Base-by-base conservation (phyloP, 2,797 vertebrate species). In the Helicolenus hilgendorfi region DNA sequence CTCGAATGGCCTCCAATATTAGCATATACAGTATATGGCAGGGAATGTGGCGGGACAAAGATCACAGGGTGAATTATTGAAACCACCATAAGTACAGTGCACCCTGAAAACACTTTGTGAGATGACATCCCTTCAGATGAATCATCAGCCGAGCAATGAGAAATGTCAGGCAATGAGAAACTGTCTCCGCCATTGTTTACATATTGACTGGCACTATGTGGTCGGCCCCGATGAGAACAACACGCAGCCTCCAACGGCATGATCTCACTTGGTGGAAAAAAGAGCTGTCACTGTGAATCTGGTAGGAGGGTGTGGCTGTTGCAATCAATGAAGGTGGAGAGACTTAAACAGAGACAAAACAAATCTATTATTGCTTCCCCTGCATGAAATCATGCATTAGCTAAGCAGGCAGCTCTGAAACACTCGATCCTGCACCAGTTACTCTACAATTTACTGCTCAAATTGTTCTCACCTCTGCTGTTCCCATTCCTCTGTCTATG, bases 181-280 rank as follows among this genome's bases (percentile, higher is more conserved):
- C 79, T 65, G 89, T 93, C 91, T 92, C 79, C 41, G 7, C 82
- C 64, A 78, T 88, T 93, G 92, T 95, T 95, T 93, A 94, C 92
- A 92, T 92, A 88, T 89, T 87, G 91, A 86, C 88, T 90, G 76
- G 74, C 74, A 88, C 78, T 49, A 13, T 91, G 87, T 22, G 87
- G 93, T 92, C 75, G 78, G 81, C 82, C 77, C 79, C 41, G 84
- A 81, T 88, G 89, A 91, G 83, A 89, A 88, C 76, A 91, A 87
- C 86, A 87, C 84, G 60, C 68, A 49, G 85, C 72, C 73, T 91
- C 78, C 69, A 62, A 87, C 56, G 72, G 72, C 72, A 91, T 96
- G 93, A 94, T 68, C 89, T 96, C 95, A 95, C 83, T 78, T 53
- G 49, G 72, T 89, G 87, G 93, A 89, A 95, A 94, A 85, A 91